These are phyloP conservation scores for Clivina fossor DNA, from an alignment of 2,888 invertebrate species.

Conservation along the genomic window DNA sequence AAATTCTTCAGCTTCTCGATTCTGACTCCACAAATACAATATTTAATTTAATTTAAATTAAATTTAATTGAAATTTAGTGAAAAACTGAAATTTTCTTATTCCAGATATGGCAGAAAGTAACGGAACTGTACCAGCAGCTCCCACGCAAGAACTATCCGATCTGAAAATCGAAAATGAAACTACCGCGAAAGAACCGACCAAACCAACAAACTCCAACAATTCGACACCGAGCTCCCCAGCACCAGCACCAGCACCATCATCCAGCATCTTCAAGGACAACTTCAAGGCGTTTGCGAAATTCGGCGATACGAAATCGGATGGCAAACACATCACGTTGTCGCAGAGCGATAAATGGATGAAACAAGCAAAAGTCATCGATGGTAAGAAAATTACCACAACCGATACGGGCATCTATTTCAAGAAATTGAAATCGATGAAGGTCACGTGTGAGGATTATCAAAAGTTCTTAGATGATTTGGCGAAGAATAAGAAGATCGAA, in stretches of 20 bases:
- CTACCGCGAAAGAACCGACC: no score
- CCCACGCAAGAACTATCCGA: slow-evolving; percentile 55
- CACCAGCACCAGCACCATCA: slow-evolving; percentile 34
- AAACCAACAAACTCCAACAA: slow-evolving; percentile 42
- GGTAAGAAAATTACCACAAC: slow-evolving; percentile 86
- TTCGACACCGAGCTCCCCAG: slow-evolving; percentile 42
- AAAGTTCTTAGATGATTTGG: slow-evolving; percentile 82
- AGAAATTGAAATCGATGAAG: slow-evolving; percentile 84
- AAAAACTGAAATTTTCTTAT: no score
- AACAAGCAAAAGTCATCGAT: slow-evolving; percentile 84
- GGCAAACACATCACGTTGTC: slow-evolving; percentile 84
- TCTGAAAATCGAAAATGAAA: slow-evolving; percentile 60
- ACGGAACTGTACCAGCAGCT: not conserved
- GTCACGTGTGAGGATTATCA: slow-evolving; percentile 76
- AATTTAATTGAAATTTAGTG: no score
- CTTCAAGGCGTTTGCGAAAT: slow-evolving; percentile 84
- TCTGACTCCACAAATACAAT: no score
- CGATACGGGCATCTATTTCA: slow-evolving; percentile 90
- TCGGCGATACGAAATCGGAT: slow-evolving; percentile 86
- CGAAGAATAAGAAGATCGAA: slow-evolving; percentile 81
- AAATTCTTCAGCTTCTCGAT: no score
- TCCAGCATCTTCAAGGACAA: slow-evolving; percentile 67
- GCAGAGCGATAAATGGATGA: slow-evolving; percentile 95
- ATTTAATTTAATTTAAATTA: no score
- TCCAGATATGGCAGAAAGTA: slow-evolving; percentile 20